phyloP scores from a whole-genome alignment of 2,888 invertebrate species.

The Drosophila nigricruria region DNA sequence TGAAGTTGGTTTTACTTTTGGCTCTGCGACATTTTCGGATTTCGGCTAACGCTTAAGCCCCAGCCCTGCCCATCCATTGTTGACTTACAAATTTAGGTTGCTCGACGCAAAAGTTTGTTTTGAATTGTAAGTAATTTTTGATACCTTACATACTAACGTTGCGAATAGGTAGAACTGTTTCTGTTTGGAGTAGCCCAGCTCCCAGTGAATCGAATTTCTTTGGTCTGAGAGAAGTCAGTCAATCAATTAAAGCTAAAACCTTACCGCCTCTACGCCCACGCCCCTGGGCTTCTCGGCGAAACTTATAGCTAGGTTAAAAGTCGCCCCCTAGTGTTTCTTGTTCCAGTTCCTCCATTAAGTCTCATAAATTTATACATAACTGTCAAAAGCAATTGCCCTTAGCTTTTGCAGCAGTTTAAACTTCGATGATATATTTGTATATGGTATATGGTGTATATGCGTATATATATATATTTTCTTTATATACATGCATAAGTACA shows the following conservation, averaged over 20 bases:
- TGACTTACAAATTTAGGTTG: slow-evolving; percentile 80
- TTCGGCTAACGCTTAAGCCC: slow-evolving; percentile 66
- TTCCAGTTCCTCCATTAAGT: slow-evolving; percentile 75
- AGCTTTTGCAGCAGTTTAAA: slow-evolving; percentile 80
- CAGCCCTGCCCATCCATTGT: slow-evolving; percentile 56
- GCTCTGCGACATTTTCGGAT: slow-evolving; percentile 78
- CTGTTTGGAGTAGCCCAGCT: slow-evolving; percentile 8
- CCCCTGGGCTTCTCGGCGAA: slow-evolving; percentile 30
- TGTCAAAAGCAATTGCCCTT: slow-evolving; percentile 82
- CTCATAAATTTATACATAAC: slow-evolving; percentile 82
- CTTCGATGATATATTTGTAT: slow-evolving; percentile 80
- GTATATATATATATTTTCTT: slow-evolving; percentile 26
- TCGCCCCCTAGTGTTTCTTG: slow-evolving; percentile 8
- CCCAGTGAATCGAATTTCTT: slow-evolving; percentile 12
- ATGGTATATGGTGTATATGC: slow-evolving; percentile 39
- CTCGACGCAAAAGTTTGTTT: slow-evolving; percentile 78
- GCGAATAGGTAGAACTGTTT: slow-evolving; percentile 54
- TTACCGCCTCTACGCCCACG: slow-evolving; percentile 2
- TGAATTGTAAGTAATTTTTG: slow-evolving; percentile 80
- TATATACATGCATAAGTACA: slow-evolving; percentile 32
- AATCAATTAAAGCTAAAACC: slow-evolving; percentile 71
- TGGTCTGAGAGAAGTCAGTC: slow-evolving; percentile 51
- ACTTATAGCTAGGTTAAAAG: slow-evolving; percentile 31
- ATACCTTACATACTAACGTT: slow-evolving; percentile 70
- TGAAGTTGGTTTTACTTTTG: slow-evolving; percentile 63